Conservation (phyloP, 2,113 vertebrate genomes). For the Morone chrysops region DNA sequence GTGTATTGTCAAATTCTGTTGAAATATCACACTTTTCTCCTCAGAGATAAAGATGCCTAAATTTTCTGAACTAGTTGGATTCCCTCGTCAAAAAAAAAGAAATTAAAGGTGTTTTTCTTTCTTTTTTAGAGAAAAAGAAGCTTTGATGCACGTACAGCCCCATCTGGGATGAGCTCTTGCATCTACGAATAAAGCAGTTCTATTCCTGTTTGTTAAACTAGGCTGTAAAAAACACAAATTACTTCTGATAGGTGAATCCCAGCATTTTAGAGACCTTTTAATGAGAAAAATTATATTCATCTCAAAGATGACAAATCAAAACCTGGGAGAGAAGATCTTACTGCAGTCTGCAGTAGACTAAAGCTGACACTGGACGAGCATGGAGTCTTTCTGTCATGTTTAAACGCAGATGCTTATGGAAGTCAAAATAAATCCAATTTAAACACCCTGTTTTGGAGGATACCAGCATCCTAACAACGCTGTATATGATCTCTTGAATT, state of each 20-base stretch:
- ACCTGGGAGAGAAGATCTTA: slow-evolving; percentile 37
- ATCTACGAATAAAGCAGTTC: slow-evolving; percentile 42
- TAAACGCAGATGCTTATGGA: slow-evolving; percentile 39
- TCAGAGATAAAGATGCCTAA: slow-evolving; percentile 9
- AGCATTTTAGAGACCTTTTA: slow-evolving; percentile 7
- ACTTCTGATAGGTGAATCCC: slow-evolving; percentile 30
- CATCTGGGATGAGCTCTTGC: slow-evolving; percentile 42
- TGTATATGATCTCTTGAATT: slow-evolving; percentile 9
- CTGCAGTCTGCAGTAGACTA: slow-evolving; percentile 25
- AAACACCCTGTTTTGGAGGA: slow-evolving; percentile 39
- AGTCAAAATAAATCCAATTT: slow-evolving; percentile 54
- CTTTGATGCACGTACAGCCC: slow-evolving; percentile 52
- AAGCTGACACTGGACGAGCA: slow-evolving; percentile 49
- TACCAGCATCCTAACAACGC: slow-evolving; percentile 32
- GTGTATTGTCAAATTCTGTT: slow-evolving; percentile 23
- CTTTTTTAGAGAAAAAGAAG: slow-evolving; percentile 9
- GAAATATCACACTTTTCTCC: slow-evolving; percentile 15
- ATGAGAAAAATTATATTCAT: slow-evolving; percentile 30
- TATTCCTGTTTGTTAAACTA: slow-evolving; percentile 39
- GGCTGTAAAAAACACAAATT: slow-evolving; percentile 16
- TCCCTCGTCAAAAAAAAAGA: slow-evolving; percentile 20
- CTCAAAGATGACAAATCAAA: slow-evolving; percentile 51
- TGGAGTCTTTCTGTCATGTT: slow-evolving; percentile 29
- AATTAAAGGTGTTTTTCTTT: slow-evolving; percentile 8
- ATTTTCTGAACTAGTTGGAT: slow-evolving; percentile 7